Percentiles rank a stretch among this genome's conserved stretches.
Evolutionary conservation across 2,113 vertebrate genomes (phyloP).

Genomic region (Sinocyclocheilus rhinocerous): DNA sequence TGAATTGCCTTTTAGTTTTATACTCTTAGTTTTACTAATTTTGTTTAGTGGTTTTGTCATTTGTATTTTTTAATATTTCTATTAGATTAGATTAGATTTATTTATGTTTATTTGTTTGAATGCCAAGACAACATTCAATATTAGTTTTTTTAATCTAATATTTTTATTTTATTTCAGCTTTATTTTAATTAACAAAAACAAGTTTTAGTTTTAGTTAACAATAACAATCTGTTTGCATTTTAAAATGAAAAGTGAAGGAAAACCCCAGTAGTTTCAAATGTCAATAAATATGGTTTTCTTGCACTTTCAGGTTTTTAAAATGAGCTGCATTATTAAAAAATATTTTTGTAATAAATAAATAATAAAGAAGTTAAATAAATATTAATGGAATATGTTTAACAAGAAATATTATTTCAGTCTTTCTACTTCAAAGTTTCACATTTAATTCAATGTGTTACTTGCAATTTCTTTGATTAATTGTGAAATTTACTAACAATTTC

Average conservation of each 20-base stretch:
- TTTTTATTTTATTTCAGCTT: not conserved
- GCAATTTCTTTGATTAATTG: not conserved
- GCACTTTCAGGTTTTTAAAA: not conserved
- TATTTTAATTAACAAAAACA: not conserved
- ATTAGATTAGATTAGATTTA: not conserved
- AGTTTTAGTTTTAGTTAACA: not conserved
- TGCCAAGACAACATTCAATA: not conserved
- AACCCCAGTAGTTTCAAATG: not conserved
- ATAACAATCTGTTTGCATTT: not conserved
- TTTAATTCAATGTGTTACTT: not conserved
- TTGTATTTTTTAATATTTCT: not conserved
- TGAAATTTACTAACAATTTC: not conserved
- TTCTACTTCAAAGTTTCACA: not conserved
- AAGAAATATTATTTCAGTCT: not conserved
- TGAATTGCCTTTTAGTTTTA: not conserved
- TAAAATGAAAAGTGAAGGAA: not conserved
- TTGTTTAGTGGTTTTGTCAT: not conserved
- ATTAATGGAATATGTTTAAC: not conserved
- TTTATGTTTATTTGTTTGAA: not conserved
- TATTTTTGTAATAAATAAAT: too few relatives aligned
- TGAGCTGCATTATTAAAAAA: not conserved
- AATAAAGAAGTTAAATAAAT: not conserved
- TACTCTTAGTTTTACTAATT: not conserved
- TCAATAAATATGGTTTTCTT: not conserved
- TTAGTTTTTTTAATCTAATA: not conserved